These are phyloP conservation scores for Ischnus inquisitorius DNA, from an alignment of 2,888 invertebrate genomes.

Conservation along the genomic window DNA sequence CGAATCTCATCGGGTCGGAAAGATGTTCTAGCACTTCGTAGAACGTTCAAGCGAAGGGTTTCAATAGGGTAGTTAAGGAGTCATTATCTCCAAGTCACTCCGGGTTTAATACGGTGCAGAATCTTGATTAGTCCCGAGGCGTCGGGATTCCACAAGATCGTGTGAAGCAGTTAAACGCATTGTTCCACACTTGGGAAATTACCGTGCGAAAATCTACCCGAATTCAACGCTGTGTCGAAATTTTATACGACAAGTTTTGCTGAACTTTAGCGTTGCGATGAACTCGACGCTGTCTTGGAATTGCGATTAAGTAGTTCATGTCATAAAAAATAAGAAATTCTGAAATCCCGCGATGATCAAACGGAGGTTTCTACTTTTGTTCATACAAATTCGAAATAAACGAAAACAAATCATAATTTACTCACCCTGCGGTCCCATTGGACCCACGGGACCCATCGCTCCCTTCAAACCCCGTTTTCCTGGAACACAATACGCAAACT, in stretches of 20 bases:
- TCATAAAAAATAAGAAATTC: no score
- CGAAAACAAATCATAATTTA: slow-evolving; percentile 12
- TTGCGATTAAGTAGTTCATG: neutral
- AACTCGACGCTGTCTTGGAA: neutral
- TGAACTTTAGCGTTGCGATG: neutral
- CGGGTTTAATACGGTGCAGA: slow-evolving; percentile 71
- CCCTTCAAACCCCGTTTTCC: slow-evolving; percentile 90
- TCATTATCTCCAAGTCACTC: slow-evolving; percentile 65
- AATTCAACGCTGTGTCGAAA: slow-evolving; percentile 27
- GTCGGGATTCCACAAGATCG: slow-evolving; percentile 51
- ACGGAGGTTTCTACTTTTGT: no score
- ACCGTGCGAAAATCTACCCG: slow-evolving; percentile 18
- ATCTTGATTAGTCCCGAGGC: slow-evolving; percentile 67
- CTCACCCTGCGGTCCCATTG: slow-evolving; percentile 90
- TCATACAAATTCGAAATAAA: neutral
- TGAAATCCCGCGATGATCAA: no score
- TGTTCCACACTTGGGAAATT: slow-evolving; percentile 65
- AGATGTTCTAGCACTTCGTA: slow-evolving; percentile 22
- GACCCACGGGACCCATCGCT: slow-evolving; percentile 91
- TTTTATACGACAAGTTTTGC: neutral
- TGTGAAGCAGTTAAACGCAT: slow-evolving; percentile 52
- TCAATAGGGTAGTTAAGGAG: slow-evolving; percentile 63
- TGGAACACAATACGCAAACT: slow-evolving; percentile 79
- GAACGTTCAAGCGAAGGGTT: slow-evolving; percentile 67
- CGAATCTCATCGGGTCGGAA: slow-evolving; percentile 28